phyloP scores from a whole-genome alignment of 2,888 invertebrate species.

The Sylvicola fuscatus region DNA sequence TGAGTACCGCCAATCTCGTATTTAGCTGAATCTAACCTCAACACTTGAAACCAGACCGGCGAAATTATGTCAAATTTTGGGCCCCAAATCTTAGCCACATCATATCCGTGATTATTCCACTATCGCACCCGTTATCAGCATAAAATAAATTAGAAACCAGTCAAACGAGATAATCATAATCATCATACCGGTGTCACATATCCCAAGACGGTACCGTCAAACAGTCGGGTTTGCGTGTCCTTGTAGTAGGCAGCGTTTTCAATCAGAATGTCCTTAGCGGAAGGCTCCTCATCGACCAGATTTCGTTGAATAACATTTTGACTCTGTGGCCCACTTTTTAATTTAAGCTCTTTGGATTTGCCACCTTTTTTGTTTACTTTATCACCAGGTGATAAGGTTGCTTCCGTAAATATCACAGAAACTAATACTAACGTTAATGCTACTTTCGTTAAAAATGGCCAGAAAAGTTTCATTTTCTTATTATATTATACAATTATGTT shows the following conservation, averaged over 20 bases:
- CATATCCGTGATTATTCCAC: conserved; percentile 94
- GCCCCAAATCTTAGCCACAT: conserved; percentile 74
- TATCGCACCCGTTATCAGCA: conserved; percentile 23
- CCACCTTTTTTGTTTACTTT: conserved; percentile 12
- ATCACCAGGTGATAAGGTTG: conserved; percentile 15
- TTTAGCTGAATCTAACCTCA: conserved; percentile 35
- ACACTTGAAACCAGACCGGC: conserved; percentile 87
- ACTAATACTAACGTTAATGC: too few relatives aligned
- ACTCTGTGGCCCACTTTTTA: conserved; percentile 32
- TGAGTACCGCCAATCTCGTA: conserved; percentile 53
- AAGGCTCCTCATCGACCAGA: conserved; percentile 44
- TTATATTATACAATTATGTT: too few relatives aligned
- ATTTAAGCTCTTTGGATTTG: conserved; percentile 15
- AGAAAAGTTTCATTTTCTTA: too few relatives aligned
- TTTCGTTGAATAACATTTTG: conserved; percentile 47
- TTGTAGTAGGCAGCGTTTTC: conserved; percentile 58
- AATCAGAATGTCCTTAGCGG: conserved; percentile 49
- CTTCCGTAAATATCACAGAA: background rate
- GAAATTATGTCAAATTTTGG: conserved; percentile 79
- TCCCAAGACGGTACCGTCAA: conserved; percentile 58
- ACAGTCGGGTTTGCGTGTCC: conserved; percentile 35
- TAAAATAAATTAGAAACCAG: background rate
- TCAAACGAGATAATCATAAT: background rate
- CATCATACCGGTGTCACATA: conserved; percentile 73
- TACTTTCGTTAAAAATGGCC: too few relatives aligned